Conservation (phyloP, 2,113 vertebrate genomes). For the Leptobrachium leishanense region DNA sequence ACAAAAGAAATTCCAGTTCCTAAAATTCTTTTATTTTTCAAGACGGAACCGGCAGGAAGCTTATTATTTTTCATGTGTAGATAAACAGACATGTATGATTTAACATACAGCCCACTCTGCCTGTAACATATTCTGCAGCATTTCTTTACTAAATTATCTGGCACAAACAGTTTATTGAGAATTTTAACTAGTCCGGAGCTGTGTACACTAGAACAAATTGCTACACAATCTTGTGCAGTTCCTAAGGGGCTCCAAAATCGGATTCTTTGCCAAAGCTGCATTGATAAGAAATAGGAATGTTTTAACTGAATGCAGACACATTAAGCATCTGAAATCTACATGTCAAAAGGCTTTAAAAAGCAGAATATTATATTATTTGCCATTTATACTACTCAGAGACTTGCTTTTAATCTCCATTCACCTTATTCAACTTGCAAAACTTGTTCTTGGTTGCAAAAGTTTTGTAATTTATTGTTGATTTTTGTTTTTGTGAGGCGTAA, state of each 20-base stretch:
- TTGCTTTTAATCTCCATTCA: not conserved
- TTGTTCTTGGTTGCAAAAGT: no score
- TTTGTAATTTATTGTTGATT: no score
- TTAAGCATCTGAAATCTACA: not conserved
- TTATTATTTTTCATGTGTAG: slow-evolving; percentile 38
- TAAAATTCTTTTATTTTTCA: slow-evolving; percentile 32
- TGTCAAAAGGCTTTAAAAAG: not conserved
- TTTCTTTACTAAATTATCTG: slow-evolving; percentile 31
- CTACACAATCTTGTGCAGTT: not conserved
- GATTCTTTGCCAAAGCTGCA: not conserved
- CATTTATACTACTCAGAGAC: not conserved
- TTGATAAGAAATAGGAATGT: not conserved
- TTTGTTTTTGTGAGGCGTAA: no score
- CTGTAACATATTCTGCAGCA: slow-evolving; percentile 25
- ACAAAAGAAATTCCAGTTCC: slow-evolving; percentile 37
- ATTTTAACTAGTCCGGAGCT: not conserved
- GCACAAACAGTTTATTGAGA: slow-evolving; percentile 26
- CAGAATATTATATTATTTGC: no score
- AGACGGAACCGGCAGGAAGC: slow-evolving; percentile 36
- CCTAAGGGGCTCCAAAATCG: not conserved
- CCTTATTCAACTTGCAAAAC: no score
- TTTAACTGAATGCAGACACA: not conserved
- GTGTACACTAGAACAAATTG: not conserved
- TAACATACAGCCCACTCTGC: slow-evolving; percentile 27
- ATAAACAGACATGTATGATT: slow-evolving; percentile 44